phyloP scores from a whole-genome alignment of 2,797 vertebrate genomes.

The Sebastes vulpes region DNA sequence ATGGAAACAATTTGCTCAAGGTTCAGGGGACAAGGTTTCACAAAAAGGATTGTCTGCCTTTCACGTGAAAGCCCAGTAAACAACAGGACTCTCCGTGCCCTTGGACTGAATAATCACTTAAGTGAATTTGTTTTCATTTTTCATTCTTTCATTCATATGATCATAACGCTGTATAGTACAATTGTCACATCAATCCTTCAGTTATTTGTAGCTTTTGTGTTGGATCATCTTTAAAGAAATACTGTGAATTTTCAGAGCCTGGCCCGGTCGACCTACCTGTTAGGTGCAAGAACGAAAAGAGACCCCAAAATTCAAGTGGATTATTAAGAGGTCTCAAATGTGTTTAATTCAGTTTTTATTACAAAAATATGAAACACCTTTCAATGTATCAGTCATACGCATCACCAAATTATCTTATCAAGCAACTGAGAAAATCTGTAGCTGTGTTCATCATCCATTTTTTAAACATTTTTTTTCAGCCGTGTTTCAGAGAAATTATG shows the following conservation, averaged over 20 bases:
- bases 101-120: conserved; percentile 51
- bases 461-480: background rate
- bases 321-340: background rate
- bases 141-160: conserved; percentile 52
- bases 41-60: conserved; percentile 44
- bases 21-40: conserved; percentile 44
- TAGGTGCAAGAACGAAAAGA: background rate
- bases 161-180: conserved; percentile 9
- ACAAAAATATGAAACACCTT: background rate
- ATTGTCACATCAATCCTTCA: conserved; percentile 15
- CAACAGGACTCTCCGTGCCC: conserved; percentile 38
- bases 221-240: background rate
- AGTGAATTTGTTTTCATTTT: conserved; percentile 48
- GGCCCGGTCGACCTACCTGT: conserved; percentile 5
- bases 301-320: background rate
- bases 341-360: background rate
- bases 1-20: conserved; percentile 50
- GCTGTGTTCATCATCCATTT: background rate
- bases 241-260: background rate
- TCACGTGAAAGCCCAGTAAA: conserved; percentile 33
- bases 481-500: background rate
- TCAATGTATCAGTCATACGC: background rate
- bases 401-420: background rate
- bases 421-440: background rate
- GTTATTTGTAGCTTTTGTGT: conserved; percentile 33